Evolutionary conservation across 2,797 vertebrate species (phyloP).

Genomic region (Momotus momota): DNA sequence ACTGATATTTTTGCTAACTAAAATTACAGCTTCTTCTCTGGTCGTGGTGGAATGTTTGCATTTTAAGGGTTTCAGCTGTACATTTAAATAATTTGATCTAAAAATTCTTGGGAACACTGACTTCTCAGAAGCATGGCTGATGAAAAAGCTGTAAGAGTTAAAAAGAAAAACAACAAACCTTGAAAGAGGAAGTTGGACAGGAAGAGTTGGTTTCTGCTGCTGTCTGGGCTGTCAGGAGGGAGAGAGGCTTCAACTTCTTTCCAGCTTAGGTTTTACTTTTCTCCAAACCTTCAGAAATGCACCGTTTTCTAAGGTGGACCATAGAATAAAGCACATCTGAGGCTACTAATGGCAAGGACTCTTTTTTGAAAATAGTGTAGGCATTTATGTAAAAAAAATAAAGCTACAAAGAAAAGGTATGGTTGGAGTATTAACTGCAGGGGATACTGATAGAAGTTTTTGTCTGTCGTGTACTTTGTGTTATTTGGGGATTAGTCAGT

Average conservation of each 20-base stretch:
- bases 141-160: not conserved
- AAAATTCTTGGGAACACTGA: not conserved
- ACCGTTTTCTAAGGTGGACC: not conserved
- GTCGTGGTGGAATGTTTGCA: fast-evolving
- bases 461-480: not conserved
- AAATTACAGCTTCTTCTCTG: not conserved
- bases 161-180: not conserved
- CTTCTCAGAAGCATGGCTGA: not conserved
- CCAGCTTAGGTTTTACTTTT: not conserved
- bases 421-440: not conserved
- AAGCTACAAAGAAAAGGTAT: not conserved
- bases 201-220: slow-evolving; percentile 67
- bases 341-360: not conserved
- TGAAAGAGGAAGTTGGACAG: slow-evolving; percentile 72
- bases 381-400: not conserved
- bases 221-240: not conserved
- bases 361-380: not conserved
- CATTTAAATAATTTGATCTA: not conserved
- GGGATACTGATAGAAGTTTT: not conserved
- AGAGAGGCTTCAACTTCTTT: not conserved
- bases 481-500: not conserved
- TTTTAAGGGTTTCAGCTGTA: not conserved
- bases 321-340: not conserved
- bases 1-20: not conserved
- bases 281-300: not conserved